Evolutionary conservation across 2,888 invertebrate genomes (phyloP).

Genomic region (Melanargia galathea): DNA sequence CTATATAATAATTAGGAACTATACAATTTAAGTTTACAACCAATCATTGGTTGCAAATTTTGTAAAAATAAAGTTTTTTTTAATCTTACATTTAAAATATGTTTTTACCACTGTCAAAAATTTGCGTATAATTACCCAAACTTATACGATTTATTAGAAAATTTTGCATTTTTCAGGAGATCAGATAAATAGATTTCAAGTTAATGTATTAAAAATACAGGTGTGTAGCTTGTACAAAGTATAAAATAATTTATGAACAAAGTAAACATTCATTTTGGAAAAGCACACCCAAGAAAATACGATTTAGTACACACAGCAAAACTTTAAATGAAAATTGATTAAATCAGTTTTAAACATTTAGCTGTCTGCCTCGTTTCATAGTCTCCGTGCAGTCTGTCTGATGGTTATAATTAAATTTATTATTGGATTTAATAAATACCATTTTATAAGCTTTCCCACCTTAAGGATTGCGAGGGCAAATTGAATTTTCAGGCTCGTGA

Average conservation of each 20-base stretch:
- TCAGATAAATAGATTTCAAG: no score
- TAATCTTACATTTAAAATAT: no score
- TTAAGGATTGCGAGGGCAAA: constrained; percentile 62
- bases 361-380: not conserved
- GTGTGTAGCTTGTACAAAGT: not conserved
- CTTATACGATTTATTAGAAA: no score
- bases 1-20: no score
- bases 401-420: constrained; percentile 12
- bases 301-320: not conserved
- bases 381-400: not conserved
- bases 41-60: no score
- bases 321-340: not conserved
- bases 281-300: not conserved
- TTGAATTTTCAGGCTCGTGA: constrained; percentile 68
- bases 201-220: not conserved
- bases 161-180: no score
- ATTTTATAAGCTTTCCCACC: constrained; percentile 53
- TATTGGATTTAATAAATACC: constrained; percentile 35
- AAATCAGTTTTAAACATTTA: not conserved
- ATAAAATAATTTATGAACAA: not conserved
- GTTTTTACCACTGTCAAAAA: no score
- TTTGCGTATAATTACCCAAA: no score
- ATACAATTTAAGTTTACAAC: no score
- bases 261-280: not conserved
- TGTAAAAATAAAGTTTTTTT: no score